Percentiles rank a stretch among this genome's conserved stretches.
Evolutionary conservation across 2,888 invertebrate genomes (phyloP).

Genomic region (Byasa hedistus): DNA sequence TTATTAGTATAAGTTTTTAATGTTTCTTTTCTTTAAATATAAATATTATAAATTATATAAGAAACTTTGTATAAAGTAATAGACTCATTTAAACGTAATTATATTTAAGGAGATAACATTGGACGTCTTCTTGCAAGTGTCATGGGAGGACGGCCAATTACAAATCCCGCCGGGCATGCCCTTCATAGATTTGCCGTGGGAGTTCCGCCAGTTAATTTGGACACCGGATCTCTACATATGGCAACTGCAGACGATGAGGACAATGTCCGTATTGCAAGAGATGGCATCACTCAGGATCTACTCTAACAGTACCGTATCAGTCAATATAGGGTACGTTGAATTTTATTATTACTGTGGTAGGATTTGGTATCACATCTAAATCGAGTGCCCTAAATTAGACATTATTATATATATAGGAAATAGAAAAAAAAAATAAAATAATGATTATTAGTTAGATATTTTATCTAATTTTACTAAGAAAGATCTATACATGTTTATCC

Average conservation of each 20-base stretch:
- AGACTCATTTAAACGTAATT: not conserved
- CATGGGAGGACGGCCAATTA: slow-evolving; percentile 80
- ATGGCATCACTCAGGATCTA: slow-evolving; percentile 82
- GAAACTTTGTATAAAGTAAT: not conserved
- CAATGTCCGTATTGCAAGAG: slow-evolving; percentile 81
- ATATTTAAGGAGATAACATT: slow-evolving; percentile 80
- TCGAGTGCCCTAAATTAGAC: too few species aligned
- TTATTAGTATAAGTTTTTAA: not conserved
- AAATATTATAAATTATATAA: not conserved
- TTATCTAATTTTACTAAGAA: too few species aligned
- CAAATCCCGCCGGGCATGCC: slow-evolving; percentile 63
- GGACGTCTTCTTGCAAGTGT: slow-evolving; percentile 83
- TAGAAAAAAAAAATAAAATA: too few species aligned
- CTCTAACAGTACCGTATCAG: slow-evolving; percentile 81
- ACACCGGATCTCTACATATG: slow-evolving; percentile 83
- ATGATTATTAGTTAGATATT: too few species aligned
- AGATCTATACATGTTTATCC: too few species aligned
- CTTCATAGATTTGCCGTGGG: slow-evolving; percentile 82
- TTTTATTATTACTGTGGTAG: too few species aligned
- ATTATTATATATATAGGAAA: too few species aligned
- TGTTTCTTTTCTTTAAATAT: not conserved
- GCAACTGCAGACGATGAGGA: slow-evolving; percentile 82
- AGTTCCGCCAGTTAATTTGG: slow-evolving; percentile 81
- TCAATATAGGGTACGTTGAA: slow-evolving; percentile 81
- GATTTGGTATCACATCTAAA: not conserved